Evolutionary conservation across 1,140 invertebrate species (phyloP), one percentile per base, ranked within the genome.

Genomic region (Micrasema longulum): DNA sequence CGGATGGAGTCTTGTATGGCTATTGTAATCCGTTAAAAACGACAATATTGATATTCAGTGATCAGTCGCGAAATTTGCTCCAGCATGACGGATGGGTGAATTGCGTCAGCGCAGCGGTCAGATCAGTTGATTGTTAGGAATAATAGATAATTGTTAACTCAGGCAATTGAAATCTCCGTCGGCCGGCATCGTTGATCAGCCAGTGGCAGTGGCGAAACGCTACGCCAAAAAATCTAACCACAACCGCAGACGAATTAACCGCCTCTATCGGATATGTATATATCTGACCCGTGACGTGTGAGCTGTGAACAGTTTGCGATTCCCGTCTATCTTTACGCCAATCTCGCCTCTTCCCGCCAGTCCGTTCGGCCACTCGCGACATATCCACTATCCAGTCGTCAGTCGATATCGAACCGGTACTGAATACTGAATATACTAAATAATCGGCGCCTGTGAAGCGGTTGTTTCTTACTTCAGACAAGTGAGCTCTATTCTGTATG

Each of bases 81-180:
- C n/a, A 26, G 31, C 64, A n/a, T 53, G 64, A n/a, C 47, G 47
- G 47, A 52, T 36, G 43, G 48, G 35, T 38, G 23, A 31, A 66
- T 66, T 66, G 47, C 64, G 64, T 66, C 64, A 66, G 45, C 45
- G 18, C 64, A 66, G 45, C 45, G 18, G 2, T 47, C 45, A 38
- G 16, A 36, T 18, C 48, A 14, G 14, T 36, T 66, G 22, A 64
- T 63, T 63, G 57, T 63, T 63, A 3, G 36, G 60, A 64, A 64
- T 68, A 68, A 68, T 55, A 68, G 48, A 31, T 68, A 68, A 68
- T 68, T 68, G 65, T 68, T 11, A 64, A 47, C n/a, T 45, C 41
- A 23, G 9, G 41, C 60, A 64, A 64, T 64, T 64, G 45, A 64
- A 47, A 64, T 47, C 60, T n/a, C 22, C 10, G 60, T 64, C 31